Evolutionary conservation across 2,888 invertebrate species (phyloP), one percentile per base, ranked within the genome.

Genomic region (Blomia tropicalis): DNA sequence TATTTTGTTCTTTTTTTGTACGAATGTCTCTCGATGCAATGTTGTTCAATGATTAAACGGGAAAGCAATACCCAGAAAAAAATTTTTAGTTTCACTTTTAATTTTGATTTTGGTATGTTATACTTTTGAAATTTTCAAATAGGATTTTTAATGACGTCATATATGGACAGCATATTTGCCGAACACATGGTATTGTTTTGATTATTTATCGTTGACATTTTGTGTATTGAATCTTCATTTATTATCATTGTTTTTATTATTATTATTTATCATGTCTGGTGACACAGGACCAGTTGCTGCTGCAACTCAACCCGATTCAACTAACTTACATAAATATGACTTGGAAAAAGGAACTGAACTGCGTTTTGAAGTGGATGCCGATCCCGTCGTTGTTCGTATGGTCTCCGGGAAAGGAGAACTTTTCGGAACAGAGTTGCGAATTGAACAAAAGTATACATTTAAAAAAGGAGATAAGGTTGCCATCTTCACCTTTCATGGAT

Each of bases 401-500:
- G 83, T 87, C 72, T 83, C 81, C 70, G 96, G 96, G 0, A 81
- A 84, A 70, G 95, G 93, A 0, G 98, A 98, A 77, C 81, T 96
- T 47, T 98, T 96, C 76, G 98, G 96, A 1, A 90, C 93, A 0
- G 96, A 96, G 75, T 73, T 98, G 63, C 88, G 91, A 0, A 87
- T 87, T 75, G 88, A 87, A 60, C 93, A 90, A 74, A 82, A 84
- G 1, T 93, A 95, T 73, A 83, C 83, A 69, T 95, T 95, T 73
- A 80, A 80, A 7, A 80, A 85, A 2, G 91, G 92, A 0, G 85
- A 92, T 1, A 95, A 96, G 77, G 84, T 92, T 7, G 95, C 95
- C 0, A 84, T 96, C 22, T 98, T 85, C 72, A 91, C 95, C 1
- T 98, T 89, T 84, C 90, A 93, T 71, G 92, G 92, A 1, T 95